Evolutionary conservation across 2,888 invertebrate genomes (phyloP), one percentile per base, ranked within the genome.

Genomic region (Zonitis immaculata): DNA sequence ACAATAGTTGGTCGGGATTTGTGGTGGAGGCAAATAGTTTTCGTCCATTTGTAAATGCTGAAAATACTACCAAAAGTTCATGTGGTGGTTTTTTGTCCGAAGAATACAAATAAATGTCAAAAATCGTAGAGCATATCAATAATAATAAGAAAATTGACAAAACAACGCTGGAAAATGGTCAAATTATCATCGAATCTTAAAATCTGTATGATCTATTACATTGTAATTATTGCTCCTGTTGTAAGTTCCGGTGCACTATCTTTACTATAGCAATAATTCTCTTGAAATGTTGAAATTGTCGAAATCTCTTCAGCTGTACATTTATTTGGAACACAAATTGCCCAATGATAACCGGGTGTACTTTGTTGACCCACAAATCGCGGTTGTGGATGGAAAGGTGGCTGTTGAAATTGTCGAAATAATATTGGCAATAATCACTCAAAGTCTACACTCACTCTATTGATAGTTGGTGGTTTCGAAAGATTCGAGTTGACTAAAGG

Each of bases 1-100:
- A 77, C 39, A 74, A 72, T 14, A 77, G 47, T 0, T 73, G 63
- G 0, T 69, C 73, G 1, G 75, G 63, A 2, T 68, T 63, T 1
- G 66, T 58, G 32, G 69, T 71, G 61, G 75, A 74, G 0, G 67
- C 67, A 5, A 77, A 58, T 44, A 76, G 66, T 0, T 75, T 68
- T 1, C 66, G 64, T 0, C 75, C 76, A 54, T 77, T 77, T 0
- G 75, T 75, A 53, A 74, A 75, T 0, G 75, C 50, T 0, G 77
- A 77, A 61, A 77, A 77, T 20, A 32, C 50, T 3, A 50, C 12
- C 4, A 42, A 12, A n/a, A 48, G 8, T 5, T 9, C 9, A 25
- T 48, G 11, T 2, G 12, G 11, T 7, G 42, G 35, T 22, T 48
- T 14, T 3, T 9, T 42, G 5, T 42, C 16, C n/a, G 42, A 16